A percentile compares a stretch with the other conserved stretches of the same genome.
These are phyloP conservation scores for Distichodus sexfasciatus DNA, from an alignment of 2,797 vertebrate species.

Conservation along the genomic window DNA sequence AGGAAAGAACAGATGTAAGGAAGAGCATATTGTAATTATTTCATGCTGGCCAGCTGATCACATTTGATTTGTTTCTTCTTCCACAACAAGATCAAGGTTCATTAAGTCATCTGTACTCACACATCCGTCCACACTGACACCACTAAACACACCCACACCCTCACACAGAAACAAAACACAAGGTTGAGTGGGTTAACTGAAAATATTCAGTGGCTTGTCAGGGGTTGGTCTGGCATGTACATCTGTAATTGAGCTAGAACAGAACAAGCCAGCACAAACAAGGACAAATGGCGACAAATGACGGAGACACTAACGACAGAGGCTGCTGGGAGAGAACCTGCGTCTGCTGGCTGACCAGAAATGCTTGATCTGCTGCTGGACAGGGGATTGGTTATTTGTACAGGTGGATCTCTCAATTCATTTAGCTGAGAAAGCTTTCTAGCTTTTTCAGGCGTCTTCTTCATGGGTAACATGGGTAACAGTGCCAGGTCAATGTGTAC, in stretches of 20 bases:
- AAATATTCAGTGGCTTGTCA: conserved; percentile 41
- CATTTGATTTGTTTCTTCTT: not conserved
- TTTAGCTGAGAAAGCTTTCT: conserved; percentile 34
- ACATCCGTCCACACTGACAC: too few relatives aligned
- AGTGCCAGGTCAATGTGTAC: too few relatives aligned
- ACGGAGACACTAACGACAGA: conserved; percentile 41
- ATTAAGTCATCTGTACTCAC: not conserved
- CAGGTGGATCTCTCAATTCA: conserved; percentile 41
- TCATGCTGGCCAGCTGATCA: not conserved
- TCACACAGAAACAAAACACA: not conserved
- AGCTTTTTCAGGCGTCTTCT: conserved; percentile 5
- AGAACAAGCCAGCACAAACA: conserved; percentile 38
- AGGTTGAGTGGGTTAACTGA: conserved; percentile 23
- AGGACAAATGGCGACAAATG: conserved; percentile 54
- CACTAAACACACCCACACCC: not conserved
- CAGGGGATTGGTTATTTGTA: conserved; percentile 59
- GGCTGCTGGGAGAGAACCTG: conserved; percentile 23
- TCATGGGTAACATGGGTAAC: not conserved
- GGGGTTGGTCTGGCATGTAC: conserved; percentile 38
- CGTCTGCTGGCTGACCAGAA: conserved; percentile 43
- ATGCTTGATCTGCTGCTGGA: conserved; percentile 45
- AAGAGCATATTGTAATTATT: not conserved
- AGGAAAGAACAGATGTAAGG: not conserved
- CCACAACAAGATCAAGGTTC: not conserved
- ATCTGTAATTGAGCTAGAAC: conserved; percentile 36